These are phyloP conservation scores for Catharus minimus DNA, from an alignment of 2,113 vertebrate species.

Conservation along the genomic window DNA sequence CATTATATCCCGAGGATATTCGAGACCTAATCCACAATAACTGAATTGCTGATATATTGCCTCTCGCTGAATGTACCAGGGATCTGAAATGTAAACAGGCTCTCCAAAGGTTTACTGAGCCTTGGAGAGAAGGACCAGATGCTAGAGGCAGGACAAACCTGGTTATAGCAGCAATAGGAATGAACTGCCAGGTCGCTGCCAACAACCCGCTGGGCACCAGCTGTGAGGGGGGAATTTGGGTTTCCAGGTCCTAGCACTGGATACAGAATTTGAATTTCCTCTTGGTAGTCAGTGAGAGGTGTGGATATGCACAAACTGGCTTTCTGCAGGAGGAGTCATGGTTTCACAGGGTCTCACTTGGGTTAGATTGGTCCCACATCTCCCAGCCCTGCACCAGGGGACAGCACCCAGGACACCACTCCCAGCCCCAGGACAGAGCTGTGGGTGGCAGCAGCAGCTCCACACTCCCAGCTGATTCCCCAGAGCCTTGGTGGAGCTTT, in stretches of 20 bases:
- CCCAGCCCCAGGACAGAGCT: too few relatives aligned
- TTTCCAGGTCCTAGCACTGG: neutral
- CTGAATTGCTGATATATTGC: conserved; percentile 61
- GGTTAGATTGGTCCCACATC: neutral
- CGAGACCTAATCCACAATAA: conserved; percentile 56
- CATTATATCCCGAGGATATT: conserved; percentile 27
- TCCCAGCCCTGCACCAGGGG: rapidly evolving
- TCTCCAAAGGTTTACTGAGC: conserved; percentile 54
- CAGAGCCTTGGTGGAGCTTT: neutral
- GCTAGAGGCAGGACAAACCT: conserved; percentile 16
- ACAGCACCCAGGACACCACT: neutral
- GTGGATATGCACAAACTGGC: neutral
- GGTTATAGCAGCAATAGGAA: neutral
- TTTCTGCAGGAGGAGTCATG: neutral
- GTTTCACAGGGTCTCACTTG: rapidly evolving
- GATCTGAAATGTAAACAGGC: conserved; percentile 59
- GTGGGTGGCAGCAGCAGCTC: neutral
- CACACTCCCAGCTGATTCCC: rapidly evolving
- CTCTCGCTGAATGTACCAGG: conserved; percentile 6
- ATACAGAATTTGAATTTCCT: neutral
- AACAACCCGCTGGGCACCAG: neutral
- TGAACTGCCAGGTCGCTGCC: too few relatives aligned
- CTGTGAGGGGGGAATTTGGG: neutral
- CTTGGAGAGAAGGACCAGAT: conserved; percentile 63
- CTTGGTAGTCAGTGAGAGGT: neutral